Evolutionary conservation across 2,113 vertebrate genomes (phyloP).

Genomic region (Steatornis caripensis): DNA sequence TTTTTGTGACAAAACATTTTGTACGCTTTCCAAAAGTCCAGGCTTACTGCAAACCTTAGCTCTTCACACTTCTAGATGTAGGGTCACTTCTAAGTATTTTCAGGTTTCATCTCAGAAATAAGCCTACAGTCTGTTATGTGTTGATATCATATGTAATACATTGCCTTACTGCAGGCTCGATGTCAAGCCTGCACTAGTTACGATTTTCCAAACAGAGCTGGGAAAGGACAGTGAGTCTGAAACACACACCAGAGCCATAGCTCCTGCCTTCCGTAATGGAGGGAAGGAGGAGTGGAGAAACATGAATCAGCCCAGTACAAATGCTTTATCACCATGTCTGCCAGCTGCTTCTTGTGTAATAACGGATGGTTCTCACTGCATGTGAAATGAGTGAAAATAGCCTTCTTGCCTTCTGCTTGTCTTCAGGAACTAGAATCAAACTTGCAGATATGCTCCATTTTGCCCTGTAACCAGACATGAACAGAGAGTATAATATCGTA

Average conservation of each 20-base stretch:
- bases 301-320: accelerated
- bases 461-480: not conserved
- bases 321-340: not conserved
- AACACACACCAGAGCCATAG: not conserved
- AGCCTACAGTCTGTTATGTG: not conserved
- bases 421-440: not conserved
- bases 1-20: not conserved
- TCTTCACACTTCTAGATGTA: not conserved
- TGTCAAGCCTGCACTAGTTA: not conserved
- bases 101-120: not conserved
- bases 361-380: not conserved
- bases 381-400: not conserved
- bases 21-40: not conserved
- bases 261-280: not conserved
- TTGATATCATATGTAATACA: not conserved
- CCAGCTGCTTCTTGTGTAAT: not conserved
- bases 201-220: not conserved
- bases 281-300: not conserved
- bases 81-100: not conserved
- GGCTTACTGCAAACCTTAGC: not conserved
- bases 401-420: not conserved
- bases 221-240: not conserved
- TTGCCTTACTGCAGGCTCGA: not conserved
- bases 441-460: not conserved
- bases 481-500: not conserved